Evolutionary conservation across 2,888 invertebrate species (phyloP).

Genomic region (Lasius platythorax): DNA sequence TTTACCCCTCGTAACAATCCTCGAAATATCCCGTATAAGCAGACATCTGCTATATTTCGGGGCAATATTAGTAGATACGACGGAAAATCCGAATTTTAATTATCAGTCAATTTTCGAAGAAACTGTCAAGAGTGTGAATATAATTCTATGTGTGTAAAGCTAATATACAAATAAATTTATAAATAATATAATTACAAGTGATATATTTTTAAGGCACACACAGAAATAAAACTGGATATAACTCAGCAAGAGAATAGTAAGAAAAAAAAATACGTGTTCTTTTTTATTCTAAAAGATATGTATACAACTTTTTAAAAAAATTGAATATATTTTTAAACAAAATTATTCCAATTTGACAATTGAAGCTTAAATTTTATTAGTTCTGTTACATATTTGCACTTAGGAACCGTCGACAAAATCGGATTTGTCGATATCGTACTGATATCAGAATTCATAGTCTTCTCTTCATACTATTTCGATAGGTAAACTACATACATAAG

Average conservation of each 20-base stretch:
- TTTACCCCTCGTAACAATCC: conserved; percentile 70
- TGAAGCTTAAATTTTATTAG: conserved; percentile 2
- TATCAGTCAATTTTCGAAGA: neutral
- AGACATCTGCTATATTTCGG: conserved; percentile 56
- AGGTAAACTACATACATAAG: neutral
- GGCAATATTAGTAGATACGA: conserved; percentile 57
- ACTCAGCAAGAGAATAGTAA: neutral
- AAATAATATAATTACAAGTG: neutral
- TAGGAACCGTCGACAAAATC: neutral
- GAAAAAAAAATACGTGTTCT: neutral
- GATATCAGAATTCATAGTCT: neutral
- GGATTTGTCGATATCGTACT: neutral
- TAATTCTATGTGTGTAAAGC: neutral
- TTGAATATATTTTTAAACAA: neutral
- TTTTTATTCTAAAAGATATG: neutral
- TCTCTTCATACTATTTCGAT: neutral
- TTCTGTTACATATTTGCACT: neutral
- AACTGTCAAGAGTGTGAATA: neutral
- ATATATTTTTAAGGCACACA: neutral
- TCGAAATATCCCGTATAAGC: conserved; percentile 73
- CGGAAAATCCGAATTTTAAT: conserved; percentile 26
- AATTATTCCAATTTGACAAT: neutral
- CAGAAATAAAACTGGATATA: too few relatives aligned
- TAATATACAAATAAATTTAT: neutral
- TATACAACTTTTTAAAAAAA: neutral